These are phyloP conservation scores for Sipha flava DNA, from an alignment of 1,140 invertebrate species.

Conservation along the genomic window DNA sequence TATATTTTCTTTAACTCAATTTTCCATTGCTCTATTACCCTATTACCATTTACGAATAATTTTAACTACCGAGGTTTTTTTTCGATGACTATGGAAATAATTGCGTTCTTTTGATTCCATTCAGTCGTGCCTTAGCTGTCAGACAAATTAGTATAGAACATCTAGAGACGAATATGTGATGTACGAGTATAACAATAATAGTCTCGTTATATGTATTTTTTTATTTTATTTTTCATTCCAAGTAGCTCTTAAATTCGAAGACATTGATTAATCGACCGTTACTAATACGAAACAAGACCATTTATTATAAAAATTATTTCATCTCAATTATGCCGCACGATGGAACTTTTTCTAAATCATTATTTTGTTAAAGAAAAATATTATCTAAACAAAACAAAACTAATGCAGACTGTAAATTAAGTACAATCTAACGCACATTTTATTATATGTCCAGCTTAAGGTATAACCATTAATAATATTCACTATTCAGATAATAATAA, in stretches of 20 bases:
- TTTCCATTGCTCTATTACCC: not conserved
- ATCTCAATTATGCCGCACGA: conserved; percentile 9
- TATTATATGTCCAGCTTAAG: not conserved
- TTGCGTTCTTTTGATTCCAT: conserved; percentile 26
- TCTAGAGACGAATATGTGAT: not conserved
- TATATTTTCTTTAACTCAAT: not conserved
- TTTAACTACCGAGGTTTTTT: conserved; percentile 33
- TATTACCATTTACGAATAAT: not conserved
- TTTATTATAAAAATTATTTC: conserved; percentile 18
- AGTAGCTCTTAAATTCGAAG: conserved; percentile 16
- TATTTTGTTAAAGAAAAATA: not conserved
- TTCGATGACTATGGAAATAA: not conserved
- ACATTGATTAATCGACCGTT: conserved; percentile 31
- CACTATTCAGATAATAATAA: not conserved
- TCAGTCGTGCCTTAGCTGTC: not conserved
- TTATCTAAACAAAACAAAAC: not conserved
- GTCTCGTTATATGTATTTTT: conserved; percentile 2
- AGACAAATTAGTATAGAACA: conserved; percentile 15
- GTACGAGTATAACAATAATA: conserved; percentile 1
- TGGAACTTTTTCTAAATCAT: not conserved
- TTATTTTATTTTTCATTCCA: not conserved
- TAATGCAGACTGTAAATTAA: not conserved
- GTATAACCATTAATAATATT: not conserved
- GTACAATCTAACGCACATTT: not conserved
- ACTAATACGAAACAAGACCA: conserved; percentile 25